Base-by-base conservation (phyloP, 37 sponge, comb jelly and placozoan genomes). In the Cliona cf. orientalis region DNA sequence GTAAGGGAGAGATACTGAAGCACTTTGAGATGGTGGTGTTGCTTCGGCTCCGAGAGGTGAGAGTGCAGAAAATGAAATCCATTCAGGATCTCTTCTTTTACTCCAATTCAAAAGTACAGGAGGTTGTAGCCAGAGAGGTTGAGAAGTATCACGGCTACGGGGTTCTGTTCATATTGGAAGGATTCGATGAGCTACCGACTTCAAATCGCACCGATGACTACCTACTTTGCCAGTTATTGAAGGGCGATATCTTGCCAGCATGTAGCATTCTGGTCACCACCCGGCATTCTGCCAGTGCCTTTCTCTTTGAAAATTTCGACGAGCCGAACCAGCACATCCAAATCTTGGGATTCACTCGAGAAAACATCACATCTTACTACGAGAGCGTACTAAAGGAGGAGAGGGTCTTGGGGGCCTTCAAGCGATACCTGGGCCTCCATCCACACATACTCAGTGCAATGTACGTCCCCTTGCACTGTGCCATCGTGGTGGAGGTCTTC, bases 401-500 rank as follows among this genome's bases (percentile, higher is more conserved):
- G 4, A 26, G 19, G 23, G 19, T 75, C 42, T 21, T 58, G 26
- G 36, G 26, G 3, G 53, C 23, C 17, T 78, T 65, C 66, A 43
- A 44, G 3, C 5, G 5, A 7, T 78, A 78, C 46, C 31, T 78
- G 19, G 45, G 44, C 21, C 26, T 5, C 62, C 14, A 38, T 19
- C 76, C 76, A n/a, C 76, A 60, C 37, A 75, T 75, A 25, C 59
- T 2, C 40, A 57, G 61, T 22, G 0, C 28, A 39, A 75, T 75
- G 76, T 58, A 75, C 46, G 55, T 73, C 46, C 74, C 74, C 28
- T 26, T 73, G 29, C 32, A 73, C 33, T 44, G 53, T 73, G 76
- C 61, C 37, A 58, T 75, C 58, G 76, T 75, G 33, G 61, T 59
- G 5, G 61, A 75, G 40, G 60, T 75, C 22, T 75, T n/a, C 69